These are phyloP conservation scores for Laticauda colubrina DNA, from an alignment of 2,113 vertebrate genomes.

Conservation along the genomic window DNA sequence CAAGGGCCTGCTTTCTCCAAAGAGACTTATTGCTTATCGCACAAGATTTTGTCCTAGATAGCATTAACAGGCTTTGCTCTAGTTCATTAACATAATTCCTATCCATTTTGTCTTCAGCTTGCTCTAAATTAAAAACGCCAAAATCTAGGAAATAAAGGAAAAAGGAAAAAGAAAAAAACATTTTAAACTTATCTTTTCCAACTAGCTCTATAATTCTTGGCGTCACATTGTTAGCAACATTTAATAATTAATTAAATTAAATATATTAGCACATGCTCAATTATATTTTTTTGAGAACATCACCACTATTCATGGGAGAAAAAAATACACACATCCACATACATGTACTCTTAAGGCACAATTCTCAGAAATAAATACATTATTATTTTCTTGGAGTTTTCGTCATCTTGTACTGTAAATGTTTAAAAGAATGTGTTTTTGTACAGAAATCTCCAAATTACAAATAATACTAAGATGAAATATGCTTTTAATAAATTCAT, in stretches of 20 bases:
- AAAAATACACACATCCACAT: neutral
- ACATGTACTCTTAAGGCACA: neutral
- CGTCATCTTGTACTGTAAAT: slow-evolving; percentile 6
- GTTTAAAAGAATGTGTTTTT: neutral
- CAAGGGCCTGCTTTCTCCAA: slow-evolving; percentile 89
- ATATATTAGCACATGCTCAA: neutral
- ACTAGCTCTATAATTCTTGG: neutral
- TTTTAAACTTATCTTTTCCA: neutral
- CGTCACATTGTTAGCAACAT: neutral
- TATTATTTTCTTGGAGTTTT: neutral
- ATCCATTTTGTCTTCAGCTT: slow-evolving; percentile 78
- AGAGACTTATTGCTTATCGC: slow-evolving; percentile 71
- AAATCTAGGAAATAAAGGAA: slow-evolving; percentile 76
- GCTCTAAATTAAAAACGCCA: slow-evolving; percentile 84
- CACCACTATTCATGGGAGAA: neutral
- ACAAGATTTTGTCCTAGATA: slow-evolving; percentile 74
- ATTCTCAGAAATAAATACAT: neutral
- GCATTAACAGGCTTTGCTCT: slow-evolving; percentile 85
- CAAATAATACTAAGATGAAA: neutral
- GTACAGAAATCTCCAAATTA: neutral
- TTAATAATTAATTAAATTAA: neutral
- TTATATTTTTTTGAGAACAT: neutral
- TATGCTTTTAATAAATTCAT: neutral
- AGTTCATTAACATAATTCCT: slow-evolving; percentile 76
- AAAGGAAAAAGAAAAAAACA: neutral